phyloP scores from a whole-genome alignment of 1,140 invertebrate species.

The Neotoxoptera formosana region DNA sequence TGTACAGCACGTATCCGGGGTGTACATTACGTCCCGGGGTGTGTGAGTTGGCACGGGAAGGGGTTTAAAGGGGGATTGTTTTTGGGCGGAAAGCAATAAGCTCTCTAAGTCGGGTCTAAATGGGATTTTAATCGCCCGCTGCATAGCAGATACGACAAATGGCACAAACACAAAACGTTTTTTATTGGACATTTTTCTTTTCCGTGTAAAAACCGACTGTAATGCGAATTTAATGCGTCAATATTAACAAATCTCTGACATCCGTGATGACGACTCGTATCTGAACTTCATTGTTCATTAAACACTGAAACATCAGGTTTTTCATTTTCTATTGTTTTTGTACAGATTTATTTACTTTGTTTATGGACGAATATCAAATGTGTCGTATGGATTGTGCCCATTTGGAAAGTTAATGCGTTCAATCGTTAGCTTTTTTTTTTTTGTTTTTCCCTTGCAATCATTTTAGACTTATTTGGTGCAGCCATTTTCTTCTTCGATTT shows the following conservation, averaged over 20 bases:
- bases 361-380: constrained; percentile 18
- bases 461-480: constrained; percentile 7
- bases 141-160: constrained; percentile 52
- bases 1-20: constrained; percentile 40
- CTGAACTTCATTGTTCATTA: constrained; percentile 52
- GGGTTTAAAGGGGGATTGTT: constrained; percentile 47
- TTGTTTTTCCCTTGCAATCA: not conserved
- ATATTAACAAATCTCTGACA: constrained; percentile 36
- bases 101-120: constrained; percentile 57
- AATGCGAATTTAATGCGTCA: constrained; percentile 54
- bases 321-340: constrained; percentile 24
- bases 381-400: constrained; percentile 21
- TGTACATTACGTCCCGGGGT: constrained; percentile 43
- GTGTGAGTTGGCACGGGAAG: constrained; percentile 46
- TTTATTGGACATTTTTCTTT: constrained; percentile 48
- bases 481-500: not conserved
- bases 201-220: constrained; percentile 40
- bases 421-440: constrained; percentile 50
- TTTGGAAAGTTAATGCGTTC: constrained; percentile 44
- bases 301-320: constrained; percentile 27
- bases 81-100: constrained; percentile 55
- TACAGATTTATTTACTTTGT: not conserved
- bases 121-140: constrained; percentile 54
- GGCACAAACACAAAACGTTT: constrained; percentile 49
- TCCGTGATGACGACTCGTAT: constrained; percentile 15